phyloP scores from a whole-genome alignment of 1,140 invertebrate genomes.

The Anastrepha obliqua region DNA sequence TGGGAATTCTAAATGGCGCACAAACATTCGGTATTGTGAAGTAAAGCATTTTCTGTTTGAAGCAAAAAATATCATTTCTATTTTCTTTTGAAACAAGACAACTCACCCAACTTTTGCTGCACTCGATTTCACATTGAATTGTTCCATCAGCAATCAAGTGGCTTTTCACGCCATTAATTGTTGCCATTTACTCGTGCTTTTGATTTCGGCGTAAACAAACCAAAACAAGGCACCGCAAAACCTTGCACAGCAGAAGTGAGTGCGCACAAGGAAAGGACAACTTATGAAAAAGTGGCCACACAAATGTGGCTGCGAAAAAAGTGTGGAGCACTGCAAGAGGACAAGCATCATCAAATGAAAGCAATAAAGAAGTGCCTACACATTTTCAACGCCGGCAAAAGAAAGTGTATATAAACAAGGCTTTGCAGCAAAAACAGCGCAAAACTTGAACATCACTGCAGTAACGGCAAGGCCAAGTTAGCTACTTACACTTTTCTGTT shows the following conservation, averaged over 20 bases:
- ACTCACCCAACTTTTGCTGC: neutral
- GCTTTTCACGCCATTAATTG: slow-evolving; percentile 51
- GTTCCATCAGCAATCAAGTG: slow-evolving; percentile 41
- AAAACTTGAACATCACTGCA: neutral
- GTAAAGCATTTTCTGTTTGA: neutral
- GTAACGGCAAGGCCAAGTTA: neutral
- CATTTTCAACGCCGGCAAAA: neutral
- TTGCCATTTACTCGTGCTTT: slow-evolving; percentile 41
- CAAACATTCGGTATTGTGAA: neutral
- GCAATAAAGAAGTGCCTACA: neutral
- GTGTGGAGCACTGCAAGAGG: neutral
- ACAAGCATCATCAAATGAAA: neutral
- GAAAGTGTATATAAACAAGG: neutral
- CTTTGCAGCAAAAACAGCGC: neutral
- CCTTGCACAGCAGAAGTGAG: neutral
- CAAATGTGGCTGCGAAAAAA: neutral
- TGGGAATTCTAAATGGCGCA: neutral
- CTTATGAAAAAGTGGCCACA: slow-evolving; percentile 15
- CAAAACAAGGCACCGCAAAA: neutral
- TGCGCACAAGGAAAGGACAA: neutral
- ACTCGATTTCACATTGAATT: slow-evolving; percentile 38
- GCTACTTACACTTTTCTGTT: slow-evolving; percentile 2
- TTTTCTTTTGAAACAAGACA: neutral
- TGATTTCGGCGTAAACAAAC: slow-evolving; percentile 9
- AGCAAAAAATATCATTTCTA: neutral